Base-by-base conservation (phyloP, 2,113 vertebrate species). In the Salvelinus fontinalis region DNA sequence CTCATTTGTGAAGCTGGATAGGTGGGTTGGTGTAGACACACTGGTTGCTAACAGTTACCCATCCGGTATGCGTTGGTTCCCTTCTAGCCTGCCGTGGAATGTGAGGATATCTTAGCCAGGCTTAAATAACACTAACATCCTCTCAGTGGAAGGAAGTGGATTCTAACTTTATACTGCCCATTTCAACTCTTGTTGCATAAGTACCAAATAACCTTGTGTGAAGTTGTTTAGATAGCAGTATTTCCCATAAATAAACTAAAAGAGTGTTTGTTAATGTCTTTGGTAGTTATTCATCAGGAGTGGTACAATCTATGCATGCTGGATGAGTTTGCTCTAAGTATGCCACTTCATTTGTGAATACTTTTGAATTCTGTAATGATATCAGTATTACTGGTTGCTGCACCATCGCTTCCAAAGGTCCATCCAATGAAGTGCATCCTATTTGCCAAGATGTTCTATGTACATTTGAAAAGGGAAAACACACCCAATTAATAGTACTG, bases 191-290 rank as follows among this genome's bases (percentile, higher is more conserved):
- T 31, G 5, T 67, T 67, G 14, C 65, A 67, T 26, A 67, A 67
- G 65, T 29, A 27, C 24, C 27, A 67, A 20, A 57, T 11, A 12
- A 68, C 67, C 67, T 29, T 34, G 67, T 34, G 67, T 34, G 14
- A 6, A 44, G 29, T 34, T 68, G 18, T 68, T 44, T 68, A 68
- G 6, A 20, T 16, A 7, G 31, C 0, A 16, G 29, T 12, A 68
- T 68, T 68, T 34, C 1, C 11, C 67, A 68, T 39, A 44, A 68
- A 44, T 68, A 68, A 68, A 68, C 67, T 13, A 67, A 16, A 34
- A n/a, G 13, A 39, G 18, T 68, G 67, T 68, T 68, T 20, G 20
- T 14, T 2, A 20, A 67, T 31, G 65, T 67, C 65, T 31, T 67
- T 67, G 65, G 16, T 18, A 31, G 16, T 34, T 27, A 20, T 34